phyloP scores from a whole-genome alignment of 1,140 invertebrate genomes.

The Brachionus asplanchnoidis region DNA sequence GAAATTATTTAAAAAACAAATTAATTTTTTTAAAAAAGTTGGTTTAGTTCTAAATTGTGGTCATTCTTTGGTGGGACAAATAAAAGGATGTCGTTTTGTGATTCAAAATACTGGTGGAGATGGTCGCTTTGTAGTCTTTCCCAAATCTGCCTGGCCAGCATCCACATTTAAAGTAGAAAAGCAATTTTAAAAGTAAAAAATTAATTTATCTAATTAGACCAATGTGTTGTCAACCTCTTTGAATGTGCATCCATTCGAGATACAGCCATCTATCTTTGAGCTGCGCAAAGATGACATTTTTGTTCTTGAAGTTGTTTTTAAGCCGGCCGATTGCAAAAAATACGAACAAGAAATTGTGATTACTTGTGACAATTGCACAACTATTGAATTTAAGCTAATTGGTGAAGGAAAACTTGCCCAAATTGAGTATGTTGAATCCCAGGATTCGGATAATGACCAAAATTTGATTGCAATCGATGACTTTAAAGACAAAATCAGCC shows the following conservation, averaged over 20 bases:
- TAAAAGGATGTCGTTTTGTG: constrained; percentile 49
- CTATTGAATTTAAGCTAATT: constrained; percentile 51
- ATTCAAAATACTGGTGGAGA: constrained; percentile 53
- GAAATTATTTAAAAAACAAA: background rate
- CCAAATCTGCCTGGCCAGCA: constrained; percentile 51
- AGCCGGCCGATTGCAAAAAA: constrained; percentile 46
- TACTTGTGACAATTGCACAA: constrained; percentile 57
- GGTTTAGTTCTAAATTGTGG: constrained; percentile 51
- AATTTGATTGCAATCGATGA: constrained; percentile 7
- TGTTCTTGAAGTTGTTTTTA: constrained; percentile 52
- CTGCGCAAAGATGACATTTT: constrained; percentile 48
- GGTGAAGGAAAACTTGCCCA: constrained; percentile 46
- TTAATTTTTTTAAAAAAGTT: constrained; percentile 46
- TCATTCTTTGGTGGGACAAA: constrained; percentile 52
- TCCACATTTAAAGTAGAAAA: constrained; percentile 53
- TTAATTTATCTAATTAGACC: constrained; percentile 46
- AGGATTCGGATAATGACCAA: background rate
- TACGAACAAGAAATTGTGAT: constrained; percentile 50
- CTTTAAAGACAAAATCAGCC: constrained; percentile 9
- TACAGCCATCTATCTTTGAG: constrained; percentile 54
- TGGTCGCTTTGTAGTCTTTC: constrained; percentile 55
- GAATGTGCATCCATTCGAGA: constrained; percentile 50
- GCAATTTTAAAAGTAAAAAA: background rate
- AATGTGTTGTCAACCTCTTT: constrained; percentile 47
- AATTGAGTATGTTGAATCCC: constrained; percentile 3